phyloP scores from a whole-genome alignment of 2,888 invertebrate species.

The Crocallis elinguaria region DNA sequence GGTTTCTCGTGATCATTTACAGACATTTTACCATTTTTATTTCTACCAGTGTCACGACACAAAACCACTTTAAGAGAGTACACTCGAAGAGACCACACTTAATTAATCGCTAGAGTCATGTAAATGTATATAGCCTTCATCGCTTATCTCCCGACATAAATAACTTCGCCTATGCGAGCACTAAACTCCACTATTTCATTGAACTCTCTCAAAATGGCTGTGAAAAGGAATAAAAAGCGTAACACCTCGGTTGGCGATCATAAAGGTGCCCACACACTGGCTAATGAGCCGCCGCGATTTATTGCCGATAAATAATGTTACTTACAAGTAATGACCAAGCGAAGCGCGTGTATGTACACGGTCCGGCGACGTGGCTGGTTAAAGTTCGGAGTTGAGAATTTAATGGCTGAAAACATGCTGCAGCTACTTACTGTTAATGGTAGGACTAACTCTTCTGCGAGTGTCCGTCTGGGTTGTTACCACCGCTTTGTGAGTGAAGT shows the following conservation, averaged over 20 bases:
- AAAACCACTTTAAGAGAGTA: too few species aligned
- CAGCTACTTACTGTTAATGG: too few species aligned
- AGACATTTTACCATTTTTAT: too few species aligned
- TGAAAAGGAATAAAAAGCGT: slow-evolving; percentile 56
- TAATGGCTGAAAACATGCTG: not conserved
- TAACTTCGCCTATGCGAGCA: slow-evolving; percentile 32
- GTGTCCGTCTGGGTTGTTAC: too few species aligned
- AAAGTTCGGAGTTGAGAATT: slow-evolving; percentile 26
- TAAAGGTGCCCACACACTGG: slow-evolving; percentile 78
- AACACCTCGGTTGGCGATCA: slow-evolving; percentile 55
- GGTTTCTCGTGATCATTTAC: too few species aligned
- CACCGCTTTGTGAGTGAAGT: too few species aligned
- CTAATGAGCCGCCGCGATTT: slow-evolving; percentile 76
- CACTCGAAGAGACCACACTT: too few species aligned
- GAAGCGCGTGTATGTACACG: slow-evolving; percentile 46
- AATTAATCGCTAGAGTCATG: too few species aligned
- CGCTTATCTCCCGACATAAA: slow-evolving; percentile 32
- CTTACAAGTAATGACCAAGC: slow-evolving; percentile 65
- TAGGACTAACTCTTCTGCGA: too few species aligned
- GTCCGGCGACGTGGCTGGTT: slow-evolving; percentile 10
- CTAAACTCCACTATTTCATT: slow-evolving; percentile 44
- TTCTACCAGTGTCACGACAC: too few species aligned
- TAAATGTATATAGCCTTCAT: not conserved
- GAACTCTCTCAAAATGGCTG: slow-evolving; percentile 49
- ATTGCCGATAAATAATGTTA: slow-evolving; percentile 76